Conservation (phyloP, 2,888 invertebrate genomes). For the Lucinisca nassula region DNA sequence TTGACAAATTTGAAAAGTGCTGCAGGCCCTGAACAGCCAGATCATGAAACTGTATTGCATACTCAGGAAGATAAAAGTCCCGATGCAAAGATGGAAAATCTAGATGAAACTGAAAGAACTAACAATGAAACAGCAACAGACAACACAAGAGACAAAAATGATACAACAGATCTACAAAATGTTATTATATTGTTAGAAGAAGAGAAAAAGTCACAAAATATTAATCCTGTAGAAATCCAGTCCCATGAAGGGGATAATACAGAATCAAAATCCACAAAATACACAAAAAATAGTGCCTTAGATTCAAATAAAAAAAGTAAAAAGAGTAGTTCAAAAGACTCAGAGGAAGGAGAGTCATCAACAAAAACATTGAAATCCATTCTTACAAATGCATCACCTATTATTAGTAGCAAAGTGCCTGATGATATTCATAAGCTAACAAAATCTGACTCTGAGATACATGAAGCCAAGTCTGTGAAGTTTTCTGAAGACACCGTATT, state of each 20-base stretch:
- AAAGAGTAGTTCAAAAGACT: conserved; percentile 6
- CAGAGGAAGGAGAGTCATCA: conserved; percentile 32
- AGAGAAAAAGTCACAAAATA: neutral
- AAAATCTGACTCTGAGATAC: conserved; percentile 56
- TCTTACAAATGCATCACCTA: conserved; percentile 38
- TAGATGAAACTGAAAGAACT: neutral
- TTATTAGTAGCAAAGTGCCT: neutral
- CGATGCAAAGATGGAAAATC: neutral
- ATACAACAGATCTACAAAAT: neutral
- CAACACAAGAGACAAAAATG: neutral
- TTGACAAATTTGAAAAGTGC: neutral
- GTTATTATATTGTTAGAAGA: neutral
- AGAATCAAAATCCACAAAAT: conserved; percentile 10
- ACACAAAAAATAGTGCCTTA: neutral
- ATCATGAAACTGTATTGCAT: neutral
- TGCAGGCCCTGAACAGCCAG: neutral
- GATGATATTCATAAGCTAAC: conserved; percentile 9
- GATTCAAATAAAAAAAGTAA: neutral
- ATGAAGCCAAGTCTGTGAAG: conserved; percentile 76
- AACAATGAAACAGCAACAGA: neutral
- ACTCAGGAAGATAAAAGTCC: conserved; percentile 25
- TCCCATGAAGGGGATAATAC: neutral
- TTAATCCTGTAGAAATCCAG: neutral
- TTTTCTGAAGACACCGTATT: conserved; percentile 80
- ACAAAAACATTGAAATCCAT: conserved; percentile 71